Evolutionary conservation across 2,113 vertebrate species (phyloP).

Genomic region (Lathamus discolor): DNA sequence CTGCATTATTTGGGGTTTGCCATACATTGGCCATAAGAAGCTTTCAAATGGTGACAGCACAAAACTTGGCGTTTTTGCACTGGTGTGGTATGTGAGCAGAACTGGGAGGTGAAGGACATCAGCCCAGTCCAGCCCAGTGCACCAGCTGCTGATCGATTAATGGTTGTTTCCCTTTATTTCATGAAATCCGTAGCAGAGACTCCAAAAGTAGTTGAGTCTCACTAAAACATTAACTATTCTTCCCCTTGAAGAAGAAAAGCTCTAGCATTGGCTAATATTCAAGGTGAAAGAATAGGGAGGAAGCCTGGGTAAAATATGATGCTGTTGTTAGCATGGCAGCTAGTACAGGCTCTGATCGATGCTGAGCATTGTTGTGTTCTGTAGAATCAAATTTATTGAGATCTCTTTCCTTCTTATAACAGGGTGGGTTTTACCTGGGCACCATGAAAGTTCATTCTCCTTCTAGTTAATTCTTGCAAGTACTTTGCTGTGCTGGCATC

Average conservation of each 20-base stretch:
- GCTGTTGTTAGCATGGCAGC: fast-evolving
- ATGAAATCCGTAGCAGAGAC: not conserved
- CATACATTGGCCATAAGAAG: not conserved
- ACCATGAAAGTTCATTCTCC: not conserved
- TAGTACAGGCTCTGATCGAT: not conserved
- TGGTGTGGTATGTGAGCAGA: not conserved
- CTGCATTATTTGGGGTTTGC: not conserved
- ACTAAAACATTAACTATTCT: not conserved
- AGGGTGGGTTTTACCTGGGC: not conserved
- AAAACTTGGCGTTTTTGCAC: not conserved
- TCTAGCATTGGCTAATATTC: not conserved
- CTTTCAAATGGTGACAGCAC: not conserved
- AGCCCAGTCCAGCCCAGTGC: not conserved
- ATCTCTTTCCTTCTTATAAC: not conserved
- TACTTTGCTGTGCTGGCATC: not conserved
- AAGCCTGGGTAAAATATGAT: not conserved
- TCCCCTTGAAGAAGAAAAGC: not conserved
- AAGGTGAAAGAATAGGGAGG: not conserved
- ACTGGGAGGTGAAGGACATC: not conserved
- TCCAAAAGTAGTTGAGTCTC: not conserved
- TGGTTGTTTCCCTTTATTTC: not conserved
- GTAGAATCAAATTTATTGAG: not conserved
- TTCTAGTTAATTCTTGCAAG: not conserved
- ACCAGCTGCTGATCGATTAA: not conserved
- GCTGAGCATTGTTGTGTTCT: not conserved